Evolutionary conservation across 2,797 vertebrate genomes (phyloP).

Genomic region (Pteronotus mesoamericanus): DNA sequence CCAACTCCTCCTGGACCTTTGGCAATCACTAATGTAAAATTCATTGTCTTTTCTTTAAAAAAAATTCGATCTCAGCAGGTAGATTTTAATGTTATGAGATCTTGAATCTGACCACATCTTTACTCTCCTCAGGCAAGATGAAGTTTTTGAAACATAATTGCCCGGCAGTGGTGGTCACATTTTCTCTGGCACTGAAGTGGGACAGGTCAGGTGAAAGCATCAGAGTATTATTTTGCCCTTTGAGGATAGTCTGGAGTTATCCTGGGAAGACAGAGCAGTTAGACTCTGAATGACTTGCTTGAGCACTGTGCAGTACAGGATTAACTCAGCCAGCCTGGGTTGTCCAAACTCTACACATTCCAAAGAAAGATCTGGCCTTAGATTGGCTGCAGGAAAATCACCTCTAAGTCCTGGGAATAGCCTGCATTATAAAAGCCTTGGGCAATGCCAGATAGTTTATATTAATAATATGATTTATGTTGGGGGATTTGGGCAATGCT

Average conservation of each 20-base stretch:
- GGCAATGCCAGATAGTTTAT: background rate
- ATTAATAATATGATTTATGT: background rate
- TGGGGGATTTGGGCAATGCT: background rate
- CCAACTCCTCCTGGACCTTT: background rate
- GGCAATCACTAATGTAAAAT: constrained; percentile 27
- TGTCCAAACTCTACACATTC: background rate
- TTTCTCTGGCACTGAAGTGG: background rate
- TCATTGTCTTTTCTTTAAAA: background rate
- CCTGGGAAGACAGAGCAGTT: background rate
- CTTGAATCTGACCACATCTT: background rate
- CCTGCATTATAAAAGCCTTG: background rate
- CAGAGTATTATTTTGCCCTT: background rate
- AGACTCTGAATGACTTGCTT: background rate
- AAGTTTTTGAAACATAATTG: constrained; percentile 8
- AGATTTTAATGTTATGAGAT: background rate
- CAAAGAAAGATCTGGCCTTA: background rate
- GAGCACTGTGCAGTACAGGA: background rate
- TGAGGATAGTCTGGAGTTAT: background rate
- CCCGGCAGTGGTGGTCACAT: background rate
- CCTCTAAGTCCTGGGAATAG: background rate
- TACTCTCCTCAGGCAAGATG: background rate
- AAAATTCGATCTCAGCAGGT: background rate
- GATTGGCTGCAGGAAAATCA: background rate
- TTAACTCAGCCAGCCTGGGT: background rate
- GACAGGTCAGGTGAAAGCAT: background rate